Conservation (phyloP, 1,140 invertebrate species). For the Nixonia krombeini region DNA sequence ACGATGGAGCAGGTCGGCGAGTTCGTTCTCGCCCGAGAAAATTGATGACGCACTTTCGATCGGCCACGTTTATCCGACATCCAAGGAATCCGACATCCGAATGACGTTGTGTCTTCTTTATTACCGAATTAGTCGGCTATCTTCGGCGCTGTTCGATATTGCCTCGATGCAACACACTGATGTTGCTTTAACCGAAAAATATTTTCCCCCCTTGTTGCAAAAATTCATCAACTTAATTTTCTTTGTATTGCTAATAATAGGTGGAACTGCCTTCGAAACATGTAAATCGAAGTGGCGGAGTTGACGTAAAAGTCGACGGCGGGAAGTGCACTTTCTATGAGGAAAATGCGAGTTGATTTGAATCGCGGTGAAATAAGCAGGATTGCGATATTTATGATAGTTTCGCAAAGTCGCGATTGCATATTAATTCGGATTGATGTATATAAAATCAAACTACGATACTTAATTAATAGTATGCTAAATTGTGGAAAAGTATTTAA, state of each 20-base stretch:
- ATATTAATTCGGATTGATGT: too few relatives aligned
- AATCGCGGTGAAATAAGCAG: neutral
- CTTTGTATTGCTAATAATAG: too few relatives aligned
- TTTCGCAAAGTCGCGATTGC: too few relatives aligned
- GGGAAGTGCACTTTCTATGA: slow-evolving; percentile 7
- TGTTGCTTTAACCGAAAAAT: neutral
- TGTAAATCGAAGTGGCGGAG: slow-evolving; percentile 1
- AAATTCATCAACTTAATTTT: too few relatives aligned
- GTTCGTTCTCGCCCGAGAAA: neutral
- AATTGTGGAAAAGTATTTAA: too few relatives aligned
- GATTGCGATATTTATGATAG: slow-evolving; percentile 10
- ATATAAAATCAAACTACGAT: too few relatives aligned
- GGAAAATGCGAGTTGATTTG: slow-evolving; percentile 6
- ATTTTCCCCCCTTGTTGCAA: too few relatives aligned
- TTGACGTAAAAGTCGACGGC: slow-evolving; percentile 3
- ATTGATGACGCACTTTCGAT: too few relatives aligned
- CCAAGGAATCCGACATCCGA: neutral
- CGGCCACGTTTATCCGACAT: neutral
- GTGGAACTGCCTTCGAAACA: neutral
- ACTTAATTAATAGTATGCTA: too few relatives aligned
- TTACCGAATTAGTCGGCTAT: too few relatives aligned
- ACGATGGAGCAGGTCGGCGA: neutral
- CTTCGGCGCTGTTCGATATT: too few relatives aligned
- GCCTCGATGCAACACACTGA: neutral
- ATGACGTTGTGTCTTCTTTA: neutral